Base-by-base conservation (phyloP, 2,797 vertebrate species). In the Phylloscopus collybita region DNA sequence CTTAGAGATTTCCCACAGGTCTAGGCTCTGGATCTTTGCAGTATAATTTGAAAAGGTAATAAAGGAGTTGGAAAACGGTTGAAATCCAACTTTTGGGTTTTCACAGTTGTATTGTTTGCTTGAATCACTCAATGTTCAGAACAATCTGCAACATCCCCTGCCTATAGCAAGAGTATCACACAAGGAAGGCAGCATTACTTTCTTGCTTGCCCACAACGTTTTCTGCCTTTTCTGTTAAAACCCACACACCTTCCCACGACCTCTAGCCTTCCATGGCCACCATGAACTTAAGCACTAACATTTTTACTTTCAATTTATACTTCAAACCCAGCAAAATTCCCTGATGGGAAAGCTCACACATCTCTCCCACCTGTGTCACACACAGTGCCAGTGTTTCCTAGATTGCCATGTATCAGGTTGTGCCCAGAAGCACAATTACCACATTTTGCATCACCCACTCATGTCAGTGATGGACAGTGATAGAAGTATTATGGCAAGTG, bases 321-420 rank as follows among this genome's bases (percentile, higher is more conserved):
- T 85, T 83, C 71, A 70, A 82, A 89, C 12, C 16, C 82, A 86
- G 51, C 1, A 17, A 59, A 80, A 76, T 51, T 49, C 56, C 60
- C 20, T 30, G 11, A 21, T 29, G 49, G 21, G 65, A 64, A 45
- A 40, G 65, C 42, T 87, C n/a, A 67, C 13, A 45, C 44, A 32
- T 4, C 32, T 54, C 49, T 67, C 60, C 45, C 40, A 34, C 34
- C 53, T 47, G 45, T 40, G 51, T 12, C 69, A 29, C 45, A 56
- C 32, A 10, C 27, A 42, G 26, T 5, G 32, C 15, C 72, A 50
- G 47, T n/a, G 38, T 42, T 78, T 87, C 56, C 65, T 15, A n/a
- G 47, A 20, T 6, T 79, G 34, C n/a, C n/a, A 11, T 0, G 0
- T 13, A 34, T 7, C 17, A n/a, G 30, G 27, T 8, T 2, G 0